Evolutionary conservation across 2,797 vertebrate species (phyloP).

Genomic region (Enteromius treurensis): DNA sequence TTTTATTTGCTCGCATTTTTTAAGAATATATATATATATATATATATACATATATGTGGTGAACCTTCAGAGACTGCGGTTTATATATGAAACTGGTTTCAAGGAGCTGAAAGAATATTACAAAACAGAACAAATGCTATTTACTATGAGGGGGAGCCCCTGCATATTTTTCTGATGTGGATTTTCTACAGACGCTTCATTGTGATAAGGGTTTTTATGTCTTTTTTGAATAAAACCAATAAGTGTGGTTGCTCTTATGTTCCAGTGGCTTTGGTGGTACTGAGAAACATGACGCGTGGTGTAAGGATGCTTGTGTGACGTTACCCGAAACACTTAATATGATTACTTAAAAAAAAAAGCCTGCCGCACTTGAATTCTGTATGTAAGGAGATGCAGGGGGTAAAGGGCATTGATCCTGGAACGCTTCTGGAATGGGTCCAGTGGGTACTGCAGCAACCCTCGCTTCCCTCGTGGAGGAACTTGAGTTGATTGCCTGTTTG

Average conservation of each 20-base stretch:
- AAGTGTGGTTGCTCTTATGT: constrained; percentile 75
- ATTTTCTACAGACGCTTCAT: constrained; percentile 83
- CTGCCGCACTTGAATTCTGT: constrained; percentile 83
- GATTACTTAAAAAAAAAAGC: constrained; percentile 62
- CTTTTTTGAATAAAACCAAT: constrained; percentile 77
- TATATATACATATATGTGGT: constrained; percentile 74
- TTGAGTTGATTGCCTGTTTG: constrained; percentile 17
- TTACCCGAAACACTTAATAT: constrained; percentile 75
- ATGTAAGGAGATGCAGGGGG: constrained; percentile 56
- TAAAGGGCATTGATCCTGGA: constrained; percentile 47
- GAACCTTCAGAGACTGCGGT: constrained; percentile 89
- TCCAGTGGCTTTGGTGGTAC: constrained; percentile 71
- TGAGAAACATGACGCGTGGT: constrained; percentile 66
- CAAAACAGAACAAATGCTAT: constrained; percentile 76
- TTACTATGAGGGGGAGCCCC: constrained; percentile 76
- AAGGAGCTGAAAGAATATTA: constrained; percentile 87
- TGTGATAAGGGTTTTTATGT: constrained; percentile 85
- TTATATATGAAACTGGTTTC: constrained; percentile 82
- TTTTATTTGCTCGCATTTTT: constrained; percentile 61
- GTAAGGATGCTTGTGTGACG: constrained; percentile 67
- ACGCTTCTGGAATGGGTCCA: constrained; percentile 36
- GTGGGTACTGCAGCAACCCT: constrained; percentile 45
- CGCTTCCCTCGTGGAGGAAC: constrained; percentile 21
- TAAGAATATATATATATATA: constrained; percentile 81
- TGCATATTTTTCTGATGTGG: constrained; percentile 89